A percentile compares a stretch with the other conserved stretches of the same genome.
Evolutionary conservation across 2,113 vertebrate species (phyloP).

Genomic region (Chaetorhynchus papuensis): DNA sequence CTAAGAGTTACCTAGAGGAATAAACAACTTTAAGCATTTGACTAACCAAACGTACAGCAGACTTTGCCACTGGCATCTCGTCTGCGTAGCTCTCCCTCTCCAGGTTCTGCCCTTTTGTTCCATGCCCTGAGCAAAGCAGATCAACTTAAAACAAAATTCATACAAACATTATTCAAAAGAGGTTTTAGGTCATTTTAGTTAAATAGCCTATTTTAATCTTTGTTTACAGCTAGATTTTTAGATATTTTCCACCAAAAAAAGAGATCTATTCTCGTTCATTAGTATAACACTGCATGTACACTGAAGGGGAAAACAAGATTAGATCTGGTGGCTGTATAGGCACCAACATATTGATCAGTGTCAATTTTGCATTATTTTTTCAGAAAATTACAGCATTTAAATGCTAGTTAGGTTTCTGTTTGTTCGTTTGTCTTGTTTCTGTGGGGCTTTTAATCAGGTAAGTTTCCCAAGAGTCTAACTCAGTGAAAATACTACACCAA

Average conservation of each 20-base stretch:
- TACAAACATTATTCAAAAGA: neutral
- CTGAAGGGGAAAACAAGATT: neutral
- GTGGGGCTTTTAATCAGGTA: neutral
- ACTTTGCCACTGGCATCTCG: neutral
- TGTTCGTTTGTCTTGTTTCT: neutral
- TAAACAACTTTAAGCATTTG: neutral
- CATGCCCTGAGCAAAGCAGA: neutral
- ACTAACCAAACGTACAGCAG: slow-evolving; percentile 8
- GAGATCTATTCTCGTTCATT: neutral
- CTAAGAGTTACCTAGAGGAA: slow-evolving; percentile 2
- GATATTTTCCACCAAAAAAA: neutral
- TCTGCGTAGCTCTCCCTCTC: neutral
- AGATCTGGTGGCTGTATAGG: neutral
- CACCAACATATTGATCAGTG: neutral
- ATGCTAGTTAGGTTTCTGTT: neutral
- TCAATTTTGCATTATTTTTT: neutral
- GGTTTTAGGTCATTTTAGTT: neutral
- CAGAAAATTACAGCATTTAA: neutral
- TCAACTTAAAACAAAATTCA: neutral
- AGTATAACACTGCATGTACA: neutral
- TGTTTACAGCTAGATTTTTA: neutral
- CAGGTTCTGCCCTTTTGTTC: neutral
- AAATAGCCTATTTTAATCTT: neutral
- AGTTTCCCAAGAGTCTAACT: neutral
- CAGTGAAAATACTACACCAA: neutral